Conservation (phyloP, 2,113 vertebrate genomes). For the Podilymbus podiceps region DNA sequence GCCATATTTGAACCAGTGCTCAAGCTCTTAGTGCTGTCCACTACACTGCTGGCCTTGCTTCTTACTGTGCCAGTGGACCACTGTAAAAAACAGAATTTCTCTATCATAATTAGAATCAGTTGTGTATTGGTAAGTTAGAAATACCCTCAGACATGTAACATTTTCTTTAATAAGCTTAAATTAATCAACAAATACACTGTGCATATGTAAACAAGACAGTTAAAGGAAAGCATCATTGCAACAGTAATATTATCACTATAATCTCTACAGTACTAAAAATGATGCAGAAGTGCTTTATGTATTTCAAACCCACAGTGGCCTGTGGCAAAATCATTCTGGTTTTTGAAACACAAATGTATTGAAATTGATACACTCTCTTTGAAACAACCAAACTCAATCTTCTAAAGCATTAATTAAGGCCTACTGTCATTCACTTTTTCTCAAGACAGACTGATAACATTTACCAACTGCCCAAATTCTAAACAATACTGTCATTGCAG, state of each 20-base stretch:
- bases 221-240: not conserved
- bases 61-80: not conserved
- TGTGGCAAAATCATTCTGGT: not conserved
- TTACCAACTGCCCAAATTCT: not conserved
- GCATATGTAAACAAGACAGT: not conserved
- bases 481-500: not conserved
- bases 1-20: not conserved
- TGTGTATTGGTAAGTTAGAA: not conserved
- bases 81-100: not conserved
- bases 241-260: not conserved
- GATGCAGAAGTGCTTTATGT: not conserved
- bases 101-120: not conserved
- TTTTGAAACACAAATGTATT: constrained; percentile 7
- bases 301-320: not conserved
- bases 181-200: not conserved
- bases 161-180: not conserved
- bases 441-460: not conserved
- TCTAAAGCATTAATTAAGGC: constrained; percentile 5
- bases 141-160: not conserved
- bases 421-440: not conserved
- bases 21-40: not conserved
- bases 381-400: constrained; percentile 2
- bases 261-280: not conserved
- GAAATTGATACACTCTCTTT: not conserved
- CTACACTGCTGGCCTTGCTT: not conserved